phyloP scores from a whole-genome alignment of 2,113 vertebrate genomes.

The Ondatra zibethicus region DNA sequence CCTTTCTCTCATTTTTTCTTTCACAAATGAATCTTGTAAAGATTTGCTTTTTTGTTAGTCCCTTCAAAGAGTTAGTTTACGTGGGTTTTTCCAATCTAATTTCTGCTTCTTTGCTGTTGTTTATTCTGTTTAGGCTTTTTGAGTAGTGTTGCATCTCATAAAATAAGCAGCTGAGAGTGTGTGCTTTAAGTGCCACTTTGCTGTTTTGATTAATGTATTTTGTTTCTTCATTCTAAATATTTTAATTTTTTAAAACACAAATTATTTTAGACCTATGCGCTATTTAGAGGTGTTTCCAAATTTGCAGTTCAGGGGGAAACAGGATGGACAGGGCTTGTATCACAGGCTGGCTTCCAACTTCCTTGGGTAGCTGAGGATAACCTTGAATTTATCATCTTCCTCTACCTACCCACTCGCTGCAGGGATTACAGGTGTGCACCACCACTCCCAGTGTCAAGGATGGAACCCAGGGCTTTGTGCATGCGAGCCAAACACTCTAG shows the following conservation, averaged over 20 bases:
- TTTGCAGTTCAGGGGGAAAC: background rate
- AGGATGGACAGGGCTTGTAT: background rate
- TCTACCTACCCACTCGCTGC: background rate
- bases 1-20: background rate
- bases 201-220: background rate
- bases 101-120: background rate
- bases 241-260: background rate
- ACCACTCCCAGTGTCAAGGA: background rate
- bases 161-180: background rate
- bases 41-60: background rate
- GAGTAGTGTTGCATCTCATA: background rate
- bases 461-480: background rate
- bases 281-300: background rate
- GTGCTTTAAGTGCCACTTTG: background rate
- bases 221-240: constrained; percentile 4
- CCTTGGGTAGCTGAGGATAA: background rate
- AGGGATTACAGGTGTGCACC: background rate
- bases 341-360: background rate
- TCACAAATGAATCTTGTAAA: background rate
- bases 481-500: background rate
- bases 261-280: background rate
- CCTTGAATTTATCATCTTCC: background rate
- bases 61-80: background rate
- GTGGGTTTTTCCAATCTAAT: background rate
- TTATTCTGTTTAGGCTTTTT: background rate